phyloP scores from a whole-genome alignment of 2,888 invertebrate species.

The Salpingus planirostris region DNA sequence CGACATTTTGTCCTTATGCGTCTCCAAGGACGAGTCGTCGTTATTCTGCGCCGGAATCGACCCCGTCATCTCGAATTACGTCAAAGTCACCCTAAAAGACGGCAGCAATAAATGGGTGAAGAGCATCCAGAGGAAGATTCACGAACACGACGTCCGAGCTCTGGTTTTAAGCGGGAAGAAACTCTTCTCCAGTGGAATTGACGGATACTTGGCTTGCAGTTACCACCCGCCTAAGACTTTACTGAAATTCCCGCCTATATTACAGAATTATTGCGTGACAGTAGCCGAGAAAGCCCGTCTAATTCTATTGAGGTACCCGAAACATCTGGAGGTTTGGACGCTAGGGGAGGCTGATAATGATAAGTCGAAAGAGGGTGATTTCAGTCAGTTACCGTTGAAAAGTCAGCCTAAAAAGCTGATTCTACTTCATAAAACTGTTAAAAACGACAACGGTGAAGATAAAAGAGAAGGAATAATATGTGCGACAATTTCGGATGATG shows the following conservation, averaged over 20 bases:
- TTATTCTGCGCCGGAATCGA: constrained; percentile 77
- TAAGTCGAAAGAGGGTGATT: constrained; percentile 26
- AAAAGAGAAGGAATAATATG: constrained; percentile 59
- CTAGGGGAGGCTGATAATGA: constrained; percentile 43
- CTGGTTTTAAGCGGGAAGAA: constrained; percentile 55
- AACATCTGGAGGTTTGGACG: constrained; percentile 55
- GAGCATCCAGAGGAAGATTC: constrained; percentile 67
- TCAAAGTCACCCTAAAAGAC: constrained; percentile 51
- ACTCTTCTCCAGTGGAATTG: constrained; percentile 73
- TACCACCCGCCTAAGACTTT: constrained; percentile 60
- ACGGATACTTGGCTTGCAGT: constrained; percentile 68
- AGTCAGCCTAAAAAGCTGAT: constrained; percentile 59
- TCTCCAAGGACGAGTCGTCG: constrained; percentile 59
- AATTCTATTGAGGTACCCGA: constrained; percentile 46
- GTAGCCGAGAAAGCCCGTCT: constrained; percentile 48
- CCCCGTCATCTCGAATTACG: constrained; percentile 68
- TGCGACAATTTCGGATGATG: constrained; percentile 61
- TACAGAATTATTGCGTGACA: constrained; percentile 51
- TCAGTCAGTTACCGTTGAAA: constrained; percentile 36
- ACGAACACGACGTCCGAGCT: constrained; percentile 75
- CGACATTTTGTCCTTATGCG: constrained; percentile 66
- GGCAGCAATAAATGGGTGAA: constrained; percentile 69
- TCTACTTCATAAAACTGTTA: constrained; percentile 50
- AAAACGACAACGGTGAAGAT: constrained; percentile 32
- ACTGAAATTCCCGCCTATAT: constrained; percentile 63